Percentiles rank a stretch among this genome's conserved stretches.
phyloP scores from a whole-genome alignment of 2,888 invertebrate species.

The Agonopterix alstromeriana region DNA sequence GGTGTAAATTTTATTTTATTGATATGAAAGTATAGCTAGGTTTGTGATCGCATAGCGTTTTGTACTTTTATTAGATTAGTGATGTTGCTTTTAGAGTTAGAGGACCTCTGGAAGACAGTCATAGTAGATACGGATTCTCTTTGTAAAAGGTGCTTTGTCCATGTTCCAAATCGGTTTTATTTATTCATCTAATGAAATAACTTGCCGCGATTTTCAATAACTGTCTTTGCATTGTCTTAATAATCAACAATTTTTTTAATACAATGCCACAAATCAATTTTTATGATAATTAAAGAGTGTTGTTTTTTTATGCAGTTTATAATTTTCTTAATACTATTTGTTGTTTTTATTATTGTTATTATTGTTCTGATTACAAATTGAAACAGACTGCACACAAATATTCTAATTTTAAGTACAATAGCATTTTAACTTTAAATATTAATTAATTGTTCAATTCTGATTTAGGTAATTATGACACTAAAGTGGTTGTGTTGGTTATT shows the following conservation, averaged over 20 bases:
- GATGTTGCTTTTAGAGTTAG: conserved; percentile 36
- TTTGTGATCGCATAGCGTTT: conserved; percentile 73
- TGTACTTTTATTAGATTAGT: conserved; percentile 47
- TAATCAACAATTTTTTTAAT: neutral
- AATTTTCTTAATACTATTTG: neutral
- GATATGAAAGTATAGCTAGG: conserved; percentile 57
- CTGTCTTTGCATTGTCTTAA: neutral
- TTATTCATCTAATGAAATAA: conserved; percentile 14
- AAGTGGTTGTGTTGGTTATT: conserved; percentile 73
- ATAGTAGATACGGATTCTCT: conserved; percentile 9
- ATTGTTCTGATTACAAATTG: neutral
- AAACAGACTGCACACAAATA: conserved; percentile 2
- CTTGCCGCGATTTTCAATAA: conserved; percentile 19
- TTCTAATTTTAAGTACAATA: conserved; percentile 40
- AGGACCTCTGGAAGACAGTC: conserved; percentile 22
- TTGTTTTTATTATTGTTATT: neutral
- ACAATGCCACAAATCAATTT: neutral
- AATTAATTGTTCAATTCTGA: conserved; percentile 42
- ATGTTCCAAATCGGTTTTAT: conserved; percentile 7
- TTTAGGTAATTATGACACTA: conserved; percentile 47
- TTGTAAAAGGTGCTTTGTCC: conserved; percentile 14
- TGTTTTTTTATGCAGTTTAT: neutral
- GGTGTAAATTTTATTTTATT: conserved; percentile 70
- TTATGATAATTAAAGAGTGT: neutral
- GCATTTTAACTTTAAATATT: conserved; percentile 30